A percentile compares a stretch with the other conserved stretches of the same genome.
Conservation (phyloP, 2,888 invertebrate genomes). For the Helleia helle region DNA sequence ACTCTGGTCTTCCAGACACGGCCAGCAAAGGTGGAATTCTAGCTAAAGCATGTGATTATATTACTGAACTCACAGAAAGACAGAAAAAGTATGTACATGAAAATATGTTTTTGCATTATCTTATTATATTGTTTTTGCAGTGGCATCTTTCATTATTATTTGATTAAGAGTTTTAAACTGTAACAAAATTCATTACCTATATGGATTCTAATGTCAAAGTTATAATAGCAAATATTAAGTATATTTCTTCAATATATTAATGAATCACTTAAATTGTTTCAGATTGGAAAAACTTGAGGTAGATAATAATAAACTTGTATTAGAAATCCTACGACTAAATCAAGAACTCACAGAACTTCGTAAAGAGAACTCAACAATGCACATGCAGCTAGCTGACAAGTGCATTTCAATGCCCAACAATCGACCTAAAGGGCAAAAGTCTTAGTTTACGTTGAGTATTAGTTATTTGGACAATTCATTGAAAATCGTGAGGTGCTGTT, state of each 20-base stretch:
- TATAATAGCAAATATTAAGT: too few relatives aligned
- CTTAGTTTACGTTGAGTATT: slow-evolving; percentile 34
- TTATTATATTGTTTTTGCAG: slow-evolving; percentile 5
- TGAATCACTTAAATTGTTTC: slow-evolving; percentile 25
- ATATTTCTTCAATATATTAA: too few relatives aligned
- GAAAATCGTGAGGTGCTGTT: slow-evolving; percentile 25
- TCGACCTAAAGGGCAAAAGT: slow-evolving; percentile 49
- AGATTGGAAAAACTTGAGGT: slow-evolving; percentile 60
- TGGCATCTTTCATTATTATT: too few relatives aligned
- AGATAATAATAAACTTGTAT: slow-evolving; percentile 82
- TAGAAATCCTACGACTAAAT: slow-evolving; percentile 80
- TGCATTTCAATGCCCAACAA: slow-evolving; percentile 57
- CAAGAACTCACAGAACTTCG: slow-evolving; percentile 82
- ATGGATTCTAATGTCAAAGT: too few relatives aligned
- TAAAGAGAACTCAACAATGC: slow-evolving; percentile 82
- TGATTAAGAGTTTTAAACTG: too few relatives aligned
- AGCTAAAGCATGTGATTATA: slow-evolving; percentile 96
- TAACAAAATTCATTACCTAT: too few relatives aligned
- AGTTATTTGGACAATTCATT: slow-evolving; percentile 23
- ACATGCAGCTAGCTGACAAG: slow-evolving; percentile 78
- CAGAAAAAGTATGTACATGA: slow-evolving; percentile 76
- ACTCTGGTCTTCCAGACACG: slow-evolving; percentile 76
- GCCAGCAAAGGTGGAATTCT: slow-evolving; percentile 95
- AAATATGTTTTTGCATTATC: too few relatives aligned
- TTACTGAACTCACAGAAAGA: slow-evolving; percentile 85